These are phyloP conservation scores for Hydrozoanthus tunicans DNA, from an alignment of 64 coral and sea anemone genomes.

Conservation along the genomic window DNA sequence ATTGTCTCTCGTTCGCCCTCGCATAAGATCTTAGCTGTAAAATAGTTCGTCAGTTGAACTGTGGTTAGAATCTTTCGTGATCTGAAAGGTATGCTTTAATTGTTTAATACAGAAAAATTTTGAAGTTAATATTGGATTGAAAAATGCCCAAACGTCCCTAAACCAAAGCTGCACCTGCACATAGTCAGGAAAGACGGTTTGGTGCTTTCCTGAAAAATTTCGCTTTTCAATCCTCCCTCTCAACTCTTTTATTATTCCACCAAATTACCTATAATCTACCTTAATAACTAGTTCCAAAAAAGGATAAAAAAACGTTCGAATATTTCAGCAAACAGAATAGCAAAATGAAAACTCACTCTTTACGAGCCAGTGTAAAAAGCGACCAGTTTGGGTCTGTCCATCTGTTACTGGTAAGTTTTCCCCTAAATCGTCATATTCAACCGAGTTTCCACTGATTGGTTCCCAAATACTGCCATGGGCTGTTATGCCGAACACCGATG, in stretches of 20 bases:
- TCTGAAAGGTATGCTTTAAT: too few relatives aligned
- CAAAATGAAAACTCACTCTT: not conserved
- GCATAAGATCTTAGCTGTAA: constrained; percentile 9
- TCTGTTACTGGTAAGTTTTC: not conserved
- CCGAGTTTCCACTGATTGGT: not conserved
- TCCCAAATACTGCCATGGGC: too few relatives aligned
- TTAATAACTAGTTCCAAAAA: not conserved
- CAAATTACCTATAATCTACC: too few relatives aligned
- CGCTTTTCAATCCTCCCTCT: too few relatives aligned
- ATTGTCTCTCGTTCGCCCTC: constrained; percentile 25
- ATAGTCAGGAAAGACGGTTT: too few relatives aligned
- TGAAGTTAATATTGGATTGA: too few relatives aligned
- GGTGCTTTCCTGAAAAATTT: too few relatives aligned
- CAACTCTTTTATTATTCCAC: too few relatives aligned
- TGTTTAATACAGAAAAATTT: not conserved
- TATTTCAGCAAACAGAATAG: not conserved
- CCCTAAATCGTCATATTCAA: not conserved
- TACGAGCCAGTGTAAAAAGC: not conserved
- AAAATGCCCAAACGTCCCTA: too few relatives aligned
- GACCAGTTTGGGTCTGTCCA: not conserved
- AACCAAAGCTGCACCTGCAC: too few relatives aligned
- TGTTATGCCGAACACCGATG: not conserved
- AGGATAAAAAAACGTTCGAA: not conserved
- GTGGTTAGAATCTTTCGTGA: not conserved
- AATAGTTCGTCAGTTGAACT: not conserved